These are phyloP conservation scores for Diaphora mendica DNA, from an alignment of 2,888 invertebrate genomes.

Conservation along the genomic window DNA sequence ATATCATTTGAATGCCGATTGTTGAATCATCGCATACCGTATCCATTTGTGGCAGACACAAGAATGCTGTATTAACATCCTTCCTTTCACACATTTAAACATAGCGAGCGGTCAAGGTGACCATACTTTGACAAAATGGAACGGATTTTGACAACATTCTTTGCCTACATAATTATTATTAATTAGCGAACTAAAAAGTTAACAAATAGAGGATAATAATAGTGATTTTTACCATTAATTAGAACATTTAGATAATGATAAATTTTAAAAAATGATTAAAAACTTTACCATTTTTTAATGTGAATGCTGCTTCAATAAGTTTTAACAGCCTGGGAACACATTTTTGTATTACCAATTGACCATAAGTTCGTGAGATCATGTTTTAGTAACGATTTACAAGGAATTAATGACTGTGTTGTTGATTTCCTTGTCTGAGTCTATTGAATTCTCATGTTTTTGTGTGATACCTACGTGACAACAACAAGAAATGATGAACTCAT, in stretches of 20 bases:
- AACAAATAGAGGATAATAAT: too few relatives aligned
- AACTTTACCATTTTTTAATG: too few relatives aligned
- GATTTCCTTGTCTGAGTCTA: conserved; percentile 2
- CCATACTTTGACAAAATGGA: not conserved
- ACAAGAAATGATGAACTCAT: not conserved
- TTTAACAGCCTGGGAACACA: not conserved
- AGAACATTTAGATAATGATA: too few relatives aligned
- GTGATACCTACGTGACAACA: not conserved
- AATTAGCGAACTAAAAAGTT: too few relatives aligned
- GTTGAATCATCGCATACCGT: conserved; percentile 37
- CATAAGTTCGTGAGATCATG: conserved; percentile 11
- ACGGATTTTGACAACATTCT: not conserved
- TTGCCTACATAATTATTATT: not conserved
- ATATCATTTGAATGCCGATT: conserved; percentile 37
- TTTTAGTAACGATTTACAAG: conserved; percentile 20
- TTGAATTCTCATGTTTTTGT: not conserved
- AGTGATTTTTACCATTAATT: too few relatives aligned
- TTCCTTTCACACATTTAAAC: conserved; percentile 27
- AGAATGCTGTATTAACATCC: conserved; percentile 31
- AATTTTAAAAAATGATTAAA: too few relatives aligned
- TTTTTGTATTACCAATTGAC: not conserved
- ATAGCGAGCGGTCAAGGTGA: not conserved
- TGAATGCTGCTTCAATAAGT: too few relatives aligned
- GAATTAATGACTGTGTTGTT: conserved; percentile 24
- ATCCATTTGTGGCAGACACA: conserved; percentile 30